Conservation (phyloP, 2,888 invertebrate genomes). For the Phoenoteleia sp. region DNA sequence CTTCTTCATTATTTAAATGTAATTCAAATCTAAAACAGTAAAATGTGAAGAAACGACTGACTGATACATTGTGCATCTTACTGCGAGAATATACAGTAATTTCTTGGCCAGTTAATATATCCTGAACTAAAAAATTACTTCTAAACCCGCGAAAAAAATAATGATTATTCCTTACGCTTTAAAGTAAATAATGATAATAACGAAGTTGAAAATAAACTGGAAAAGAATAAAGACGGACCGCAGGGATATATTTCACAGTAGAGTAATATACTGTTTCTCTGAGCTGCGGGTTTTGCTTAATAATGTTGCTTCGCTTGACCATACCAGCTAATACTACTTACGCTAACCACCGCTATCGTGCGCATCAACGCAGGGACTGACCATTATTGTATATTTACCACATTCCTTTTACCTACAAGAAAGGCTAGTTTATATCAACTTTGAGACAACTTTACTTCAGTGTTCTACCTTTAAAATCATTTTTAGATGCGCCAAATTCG, state of each 20-base stretch:
- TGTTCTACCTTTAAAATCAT: constrained; percentile 29
- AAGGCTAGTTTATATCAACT: constrained; percentile 29
- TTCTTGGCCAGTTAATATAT: constrained; percentile 18
- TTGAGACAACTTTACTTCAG: constrained; percentile 37
- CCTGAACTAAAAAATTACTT: constrained; percentile 4
- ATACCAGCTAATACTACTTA: constrained; percentile 50
- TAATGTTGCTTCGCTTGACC: constrained; percentile 29
- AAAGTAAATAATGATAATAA: constrained; percentile 47
- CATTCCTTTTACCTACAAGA: constrained; percentile 48
- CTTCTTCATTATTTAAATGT: too few relatives aligned
- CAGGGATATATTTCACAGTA: constrained; percentile 50
- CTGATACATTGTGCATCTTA: background rate
- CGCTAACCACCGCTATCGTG: constrained; percentile 25
- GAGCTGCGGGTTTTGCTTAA: constrained; percentile 42
- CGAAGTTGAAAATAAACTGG: constrained; percentile 30
- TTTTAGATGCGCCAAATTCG: constrained; percentile 25
- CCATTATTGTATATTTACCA: constrained; percentile 45
- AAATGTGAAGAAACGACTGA: constrained; percentile 4
- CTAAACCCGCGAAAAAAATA: background rate
- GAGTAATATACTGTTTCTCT: constrained; percentile 52
- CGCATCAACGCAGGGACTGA: constrained; percentile 32
- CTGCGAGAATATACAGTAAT: background rate
- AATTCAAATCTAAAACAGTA: background rate
- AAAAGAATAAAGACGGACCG: constrained; percentile 44
- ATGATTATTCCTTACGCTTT: constrained; percentile 11